Percentiles rank a stretch among this genome's conserved stretches.
Evolutionary conservation across 2,888 invertebrate genomes (phyloP).

Genomic region (Cerceris rybyensis): DNA sequence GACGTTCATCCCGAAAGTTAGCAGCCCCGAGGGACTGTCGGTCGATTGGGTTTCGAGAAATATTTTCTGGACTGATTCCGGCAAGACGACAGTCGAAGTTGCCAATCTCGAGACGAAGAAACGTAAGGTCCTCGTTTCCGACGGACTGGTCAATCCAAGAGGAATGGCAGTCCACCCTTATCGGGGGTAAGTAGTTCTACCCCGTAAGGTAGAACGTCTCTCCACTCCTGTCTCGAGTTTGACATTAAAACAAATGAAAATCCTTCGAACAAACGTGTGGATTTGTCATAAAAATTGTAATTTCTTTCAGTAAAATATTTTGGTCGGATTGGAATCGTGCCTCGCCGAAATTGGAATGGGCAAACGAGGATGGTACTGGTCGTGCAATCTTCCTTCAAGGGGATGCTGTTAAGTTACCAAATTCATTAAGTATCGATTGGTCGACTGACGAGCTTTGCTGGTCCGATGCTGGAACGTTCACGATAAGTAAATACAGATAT

Average conservation of each 20-base stretch:
- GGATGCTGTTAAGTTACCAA: conserved; percentile 91
- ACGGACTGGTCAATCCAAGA: conserved; percentile 93
- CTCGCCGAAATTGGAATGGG: conserved; percentile 95
- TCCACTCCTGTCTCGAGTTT: no score
- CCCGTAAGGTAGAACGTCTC: neutral
- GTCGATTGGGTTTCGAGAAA: conserved; percentile 96
- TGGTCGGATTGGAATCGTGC: conserved; percentile 99
- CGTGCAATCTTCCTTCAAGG: conserved; percentile 87
- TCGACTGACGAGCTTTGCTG: conserved; percentile 94
- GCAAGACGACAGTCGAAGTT: conserved; percentile 93
- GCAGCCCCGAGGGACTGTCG: conserved; percentile 96
- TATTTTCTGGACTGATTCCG: conserved; percentile 98
- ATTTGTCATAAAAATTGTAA: neutral
- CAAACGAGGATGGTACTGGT: conserved; percentile 95
- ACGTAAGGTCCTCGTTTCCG: conserved; percentile 89
- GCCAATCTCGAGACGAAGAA: conserved; percentile 91
- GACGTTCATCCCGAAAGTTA: conserved; percentile 85
- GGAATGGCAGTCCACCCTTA: conserved; percentile 97
- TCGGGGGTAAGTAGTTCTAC: conserved; percentile 85
- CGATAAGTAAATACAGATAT: conserved; percentile 81
- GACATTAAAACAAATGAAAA: neutral
- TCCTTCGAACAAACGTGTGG: no score
- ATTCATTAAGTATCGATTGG: conserved; percentile 95
- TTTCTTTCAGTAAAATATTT: conserved; percentile 90
- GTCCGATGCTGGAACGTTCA: conserved; percentile 94